A percentile compares a stretch with the other conserved stretches of the same genome.
phyloP scores from a whole-genome alignment of 2,888 invertebrate species.

The Athalia circularis region DNA sequence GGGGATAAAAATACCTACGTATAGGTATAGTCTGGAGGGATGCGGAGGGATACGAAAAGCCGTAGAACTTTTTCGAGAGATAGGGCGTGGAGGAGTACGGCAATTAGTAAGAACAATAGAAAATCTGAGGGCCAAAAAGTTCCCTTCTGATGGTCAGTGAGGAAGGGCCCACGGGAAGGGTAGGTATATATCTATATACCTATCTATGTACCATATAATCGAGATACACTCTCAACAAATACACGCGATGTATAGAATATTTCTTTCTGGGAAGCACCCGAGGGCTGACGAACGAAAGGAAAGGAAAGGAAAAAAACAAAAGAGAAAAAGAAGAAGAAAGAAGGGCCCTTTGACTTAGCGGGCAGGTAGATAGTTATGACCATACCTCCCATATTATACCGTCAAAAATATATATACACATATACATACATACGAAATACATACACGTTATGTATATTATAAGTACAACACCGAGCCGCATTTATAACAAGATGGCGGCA shows the following conservation, averaged over 20 bases:
- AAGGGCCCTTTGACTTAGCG: constrained; percentile 63
- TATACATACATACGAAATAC: too few relatives aligned
- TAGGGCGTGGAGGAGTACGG: constrained; percentile 62
- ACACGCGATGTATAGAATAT: too few relatives aligned
- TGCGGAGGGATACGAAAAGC: constrained; percentile 10
- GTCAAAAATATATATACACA: neutral
- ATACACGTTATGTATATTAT: too few relatives aligned
- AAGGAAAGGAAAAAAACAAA: constrained; percentile 2
- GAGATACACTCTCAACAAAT: too few relatives aligned
- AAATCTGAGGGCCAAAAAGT: constrained; percentile 63
- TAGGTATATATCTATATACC: constrained; percentile 17
- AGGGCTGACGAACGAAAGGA: constrained; percentile 11
- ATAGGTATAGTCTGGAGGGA: constrained; percentile 34
- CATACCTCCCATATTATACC: constrained; percentile 46
- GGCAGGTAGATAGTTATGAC: constrained; percentile 66
- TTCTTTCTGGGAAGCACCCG: constrained; percentile 41
- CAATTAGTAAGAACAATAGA: constrained; percentile 74
- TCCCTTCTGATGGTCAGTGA: constrained; percentile 47
- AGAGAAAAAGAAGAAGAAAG: constrained; percentile 47
- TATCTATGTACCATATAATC: too few relatives aligned
- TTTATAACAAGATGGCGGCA: too few relatives aligned
- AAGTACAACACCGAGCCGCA: too few relatives aligned
- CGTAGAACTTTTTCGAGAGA: constrained; percentile 53
- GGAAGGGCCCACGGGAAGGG: constrained; percentile 3
- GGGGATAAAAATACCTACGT: constrained; percentile 20